Evolutionary conservation across 2,113 vertebrate species (phyloP).

Genomic region (Galbula dea): DNA sequence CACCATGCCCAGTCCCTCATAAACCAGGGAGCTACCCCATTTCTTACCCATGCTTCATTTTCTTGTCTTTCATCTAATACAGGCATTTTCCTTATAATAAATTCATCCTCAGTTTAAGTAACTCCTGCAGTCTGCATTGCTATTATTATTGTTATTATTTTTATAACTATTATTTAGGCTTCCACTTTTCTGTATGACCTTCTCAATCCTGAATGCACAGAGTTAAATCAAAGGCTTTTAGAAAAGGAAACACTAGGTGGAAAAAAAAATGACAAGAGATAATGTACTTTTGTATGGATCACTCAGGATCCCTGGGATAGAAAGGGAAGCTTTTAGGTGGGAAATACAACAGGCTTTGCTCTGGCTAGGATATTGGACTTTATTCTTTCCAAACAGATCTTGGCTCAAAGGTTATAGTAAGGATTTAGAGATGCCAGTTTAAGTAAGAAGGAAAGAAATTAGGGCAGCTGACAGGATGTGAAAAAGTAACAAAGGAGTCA

Average conservation of each 20-base stretch:
- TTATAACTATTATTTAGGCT: not conserved
- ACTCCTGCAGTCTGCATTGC: not conserved
- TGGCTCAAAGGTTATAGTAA: not conserved
- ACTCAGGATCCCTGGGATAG: not conserved
- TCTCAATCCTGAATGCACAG: not conserved
- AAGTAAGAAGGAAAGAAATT: not conserved
- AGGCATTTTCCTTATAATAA: not conserved
- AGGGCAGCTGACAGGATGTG: not conserved
- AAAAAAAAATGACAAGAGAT: constrained; percentile 4
- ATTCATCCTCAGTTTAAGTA: not conserved
- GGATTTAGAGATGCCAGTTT: not conserved
- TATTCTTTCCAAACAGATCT: constrained; percentile 2
- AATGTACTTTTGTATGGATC: constrained; percentile 1
- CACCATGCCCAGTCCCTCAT: accelerated
- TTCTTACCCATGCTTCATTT: not conserved
- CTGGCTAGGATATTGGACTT: not conserved
- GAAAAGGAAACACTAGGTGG: not conserved
- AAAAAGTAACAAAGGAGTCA: not conserved
- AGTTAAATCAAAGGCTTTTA: constrained; percentile 14
- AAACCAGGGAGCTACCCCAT: not conserved
- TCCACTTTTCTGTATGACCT: not conserved
- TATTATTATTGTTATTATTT: not conserved
- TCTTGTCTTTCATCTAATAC: not conserved
- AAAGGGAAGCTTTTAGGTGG: constrained; percentile 26
- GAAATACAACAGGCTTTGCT: constrained; percentile 20